A percentile compares a stretch with the other conserved stretches of the same genome.
Evolutionary conservation across 2,113 vertebrate species (phyloP).

Genomic region (Neogobius melanostomus): DNA sequence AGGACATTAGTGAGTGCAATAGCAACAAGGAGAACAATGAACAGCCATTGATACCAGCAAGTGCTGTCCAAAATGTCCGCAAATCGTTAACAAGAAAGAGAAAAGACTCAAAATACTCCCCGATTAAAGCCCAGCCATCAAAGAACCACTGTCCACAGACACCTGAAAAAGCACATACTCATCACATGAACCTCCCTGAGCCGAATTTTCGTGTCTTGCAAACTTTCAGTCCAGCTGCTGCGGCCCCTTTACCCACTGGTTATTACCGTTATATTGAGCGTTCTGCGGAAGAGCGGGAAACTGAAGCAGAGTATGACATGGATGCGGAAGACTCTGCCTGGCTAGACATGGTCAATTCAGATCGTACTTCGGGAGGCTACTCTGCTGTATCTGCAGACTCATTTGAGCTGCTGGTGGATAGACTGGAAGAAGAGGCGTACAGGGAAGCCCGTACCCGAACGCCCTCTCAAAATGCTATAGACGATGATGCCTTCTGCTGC

Average conservation of each 20-base stretch:
- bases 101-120: constrained; percentile 78
- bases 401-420: constrained; percentile 92
- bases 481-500: constrained; percentile 97
- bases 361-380: constrained; percentile 83
- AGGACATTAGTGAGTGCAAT: constrained; percentile 96
- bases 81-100: constrained; percentile 82
- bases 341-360: constrained; percentile 93
- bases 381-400: constrained; percentile 82
- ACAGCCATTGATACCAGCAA: constrained; percentile 81
- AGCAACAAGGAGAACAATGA: constrained; percentile 99
- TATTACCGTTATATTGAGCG: constrained; percentile 94
- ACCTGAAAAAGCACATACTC: constrained; percentile 67
- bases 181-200: constrained; percentile 81
- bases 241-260: constrained; percentile 80
- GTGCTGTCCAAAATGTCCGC: constrained; percentile 78
- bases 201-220: constrained; percentile 89
- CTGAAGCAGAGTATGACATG: constrained; percentile 94
- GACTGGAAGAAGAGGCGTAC: constrained; percentile 93
- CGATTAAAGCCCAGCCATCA: constrained; percentile 54
- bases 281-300: constrained; percentile 84
- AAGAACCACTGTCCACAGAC: constrained; percentile 64
- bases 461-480: constrained; percentile 84
- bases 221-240: constrained; percentile 77
- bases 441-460: constrained; percentile 86
- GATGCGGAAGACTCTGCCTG: constrained; percentile 94